Evolutionary conservation across 2,888 invertebrate genomes (phyloP).

Genomic region (Tigriopus californicus): DNA sequence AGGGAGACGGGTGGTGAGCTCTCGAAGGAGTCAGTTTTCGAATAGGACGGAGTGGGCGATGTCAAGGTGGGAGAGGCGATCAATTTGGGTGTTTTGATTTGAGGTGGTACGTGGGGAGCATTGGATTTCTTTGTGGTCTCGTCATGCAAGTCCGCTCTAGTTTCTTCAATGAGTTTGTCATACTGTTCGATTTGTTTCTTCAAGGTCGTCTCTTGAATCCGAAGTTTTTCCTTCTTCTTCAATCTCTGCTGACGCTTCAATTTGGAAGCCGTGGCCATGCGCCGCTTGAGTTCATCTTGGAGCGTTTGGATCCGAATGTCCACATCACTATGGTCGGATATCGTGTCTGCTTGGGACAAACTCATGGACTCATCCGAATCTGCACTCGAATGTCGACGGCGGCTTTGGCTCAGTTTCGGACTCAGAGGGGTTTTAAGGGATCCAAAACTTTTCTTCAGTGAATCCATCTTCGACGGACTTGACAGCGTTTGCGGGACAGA

Average conservation of each 20-base stretch:
- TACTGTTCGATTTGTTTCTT: conserved; percentile 33
- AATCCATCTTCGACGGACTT: neutral
- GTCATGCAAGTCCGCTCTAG: conserved; percentile 21
- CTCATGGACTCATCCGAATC: conserved; percentile 23
- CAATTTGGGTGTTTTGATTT: conserved; percentile 11
- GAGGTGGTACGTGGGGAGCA: neutral
- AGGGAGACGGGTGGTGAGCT: too few relatives aligned
- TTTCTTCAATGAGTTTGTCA: conserved; percentile 26
- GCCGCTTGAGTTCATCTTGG: conserved; percentile 31
- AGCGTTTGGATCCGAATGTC: conserved; percentile 32
- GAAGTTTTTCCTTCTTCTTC: conserved; percentile 30
- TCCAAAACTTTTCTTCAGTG: neutral
- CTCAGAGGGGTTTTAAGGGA: conserved; percentile 3
- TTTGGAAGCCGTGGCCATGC: conserved; percentile 31
- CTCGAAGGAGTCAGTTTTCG: too few relatives aligned
- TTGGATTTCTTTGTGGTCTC: neutral
- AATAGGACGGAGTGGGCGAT: too few relatives aligned
- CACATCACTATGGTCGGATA: conserved; percentile 33
- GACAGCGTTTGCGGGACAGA: too few relatives aligned
- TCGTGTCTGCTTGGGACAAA: conserved; percentile 15
- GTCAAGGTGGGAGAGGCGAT: too few relatives aligned
- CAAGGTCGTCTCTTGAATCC: conserved; percentile 32
- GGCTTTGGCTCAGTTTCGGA: conserved; percentile 16
- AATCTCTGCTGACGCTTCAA: conserved; percentile 31
- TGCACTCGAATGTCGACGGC: neutral